Evolutionary conservation across 2,113 vertebrate genomes (phyloP).

Genomic region (Myxocyprinus asiaticus): DNA sequence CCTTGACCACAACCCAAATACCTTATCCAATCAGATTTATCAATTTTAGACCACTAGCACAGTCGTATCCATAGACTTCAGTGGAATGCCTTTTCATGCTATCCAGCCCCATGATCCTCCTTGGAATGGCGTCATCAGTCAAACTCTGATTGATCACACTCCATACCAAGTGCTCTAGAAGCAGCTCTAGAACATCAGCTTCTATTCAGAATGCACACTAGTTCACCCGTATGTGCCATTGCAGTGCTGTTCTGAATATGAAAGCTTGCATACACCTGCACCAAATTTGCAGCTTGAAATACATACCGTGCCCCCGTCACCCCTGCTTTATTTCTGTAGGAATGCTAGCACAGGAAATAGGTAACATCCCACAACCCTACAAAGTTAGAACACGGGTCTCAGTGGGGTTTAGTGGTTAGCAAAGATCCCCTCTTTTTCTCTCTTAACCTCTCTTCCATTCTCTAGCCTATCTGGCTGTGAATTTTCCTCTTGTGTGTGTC

Average conservation of each 20-base stretch:
- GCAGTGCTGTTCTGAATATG: constrained; percentile 50
- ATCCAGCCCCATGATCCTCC: constrained; percentile 4
- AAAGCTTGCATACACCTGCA: constrained; percentile 41
- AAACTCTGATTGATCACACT: constrained; percentile 34
- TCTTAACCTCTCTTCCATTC: constrained; percentile 26
- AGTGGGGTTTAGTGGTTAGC: neutral
- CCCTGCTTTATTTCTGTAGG: constrained; percentile 33
- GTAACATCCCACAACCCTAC: neutral
- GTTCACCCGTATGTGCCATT: constrained; percentile 44
- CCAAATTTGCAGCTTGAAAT: constrained; percentile 37
- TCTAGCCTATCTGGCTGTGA: constrained; percentile 21
- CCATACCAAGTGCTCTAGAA: constrained; percentile 35
- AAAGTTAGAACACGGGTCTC: neutral
- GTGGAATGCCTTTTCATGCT: constrained; percentile 3
- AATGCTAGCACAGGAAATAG: constrained; percentile 14
- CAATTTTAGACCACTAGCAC: neutral
- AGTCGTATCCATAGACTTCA: neutral
- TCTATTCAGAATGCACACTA: constrained; percentile 50
- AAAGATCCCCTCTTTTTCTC: constrained; percentile 10
- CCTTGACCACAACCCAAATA: too few species aligned
- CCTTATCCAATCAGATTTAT: neutral
- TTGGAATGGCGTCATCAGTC: constrained; percentile 16
- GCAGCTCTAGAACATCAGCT: constrained; percentile 13
- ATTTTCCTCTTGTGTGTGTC: constrained; percentile 64
- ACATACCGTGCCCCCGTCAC: constrained; percentile 40